Percentiles rank a stretch among this genome's conserved stretches.
These are phyloP conservation scores for Zygogramma bicolorata DNA, from an alignment of 2,888 invertebrate genomes.

Conservation along the genomic window DNA sequence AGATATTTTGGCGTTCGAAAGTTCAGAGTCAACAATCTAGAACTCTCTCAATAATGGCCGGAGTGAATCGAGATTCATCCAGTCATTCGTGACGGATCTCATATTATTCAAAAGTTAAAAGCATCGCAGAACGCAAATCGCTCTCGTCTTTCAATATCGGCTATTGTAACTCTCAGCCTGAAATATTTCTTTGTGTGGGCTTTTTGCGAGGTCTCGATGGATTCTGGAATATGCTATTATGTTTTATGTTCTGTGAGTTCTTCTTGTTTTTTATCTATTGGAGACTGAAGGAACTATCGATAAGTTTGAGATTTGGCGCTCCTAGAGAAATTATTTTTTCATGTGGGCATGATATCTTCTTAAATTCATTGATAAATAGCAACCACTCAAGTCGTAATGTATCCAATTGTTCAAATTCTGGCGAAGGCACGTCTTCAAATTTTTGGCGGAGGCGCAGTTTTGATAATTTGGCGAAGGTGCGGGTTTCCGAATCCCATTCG, in stretches of 20 bases:
- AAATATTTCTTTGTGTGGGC: not conserved
- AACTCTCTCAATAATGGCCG: conserved; percentile 21
- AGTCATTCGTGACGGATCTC: conserved; percentile 17
- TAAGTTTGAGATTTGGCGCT: too few relatives aligned
- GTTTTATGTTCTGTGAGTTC: not conserved
- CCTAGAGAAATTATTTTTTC: too few relatives aligned
- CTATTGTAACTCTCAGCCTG: not conserved
- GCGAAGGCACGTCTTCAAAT: too few relatives aligned
- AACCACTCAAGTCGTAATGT: too few relatives aligned
- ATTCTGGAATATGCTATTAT: not conserved
- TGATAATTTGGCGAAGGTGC: too few relatives aligned
- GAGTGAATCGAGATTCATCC: conserved; percentile 17
- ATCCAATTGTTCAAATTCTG: too few relatives aligned
- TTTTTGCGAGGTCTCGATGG: not conserved
- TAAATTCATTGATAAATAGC: too few relatives aligned
- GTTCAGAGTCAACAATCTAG: conserved; percentile 21
- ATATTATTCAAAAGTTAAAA: conserved; percentile 21
- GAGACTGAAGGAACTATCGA: too few relatives aligned
- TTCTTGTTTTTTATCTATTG: not conserved
- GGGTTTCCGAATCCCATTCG: too few relatives aligned
- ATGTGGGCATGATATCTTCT: too few relatives aligned
- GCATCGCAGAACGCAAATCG: not conserved
- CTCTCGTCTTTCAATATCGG: not conserved
- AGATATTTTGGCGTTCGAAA: conserved; percentile 9
- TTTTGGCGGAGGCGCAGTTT: too few relatives aligned